Evolutionary conservation across 2,888 invertebrate genomes (phyloP).

Genomic region (Chymomyza fuscimana): DNA sequence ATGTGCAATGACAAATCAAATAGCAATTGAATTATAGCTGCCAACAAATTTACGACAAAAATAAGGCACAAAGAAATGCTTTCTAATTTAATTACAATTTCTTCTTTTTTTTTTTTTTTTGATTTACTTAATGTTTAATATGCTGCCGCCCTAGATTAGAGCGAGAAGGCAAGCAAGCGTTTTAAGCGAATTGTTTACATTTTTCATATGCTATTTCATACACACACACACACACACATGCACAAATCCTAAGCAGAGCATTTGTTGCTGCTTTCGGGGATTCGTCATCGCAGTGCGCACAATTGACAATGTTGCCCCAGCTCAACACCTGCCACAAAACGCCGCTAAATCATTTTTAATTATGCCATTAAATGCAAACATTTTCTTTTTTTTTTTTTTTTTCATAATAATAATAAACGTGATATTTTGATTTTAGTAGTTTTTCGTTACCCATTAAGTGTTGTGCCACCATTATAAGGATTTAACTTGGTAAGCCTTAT

Average conservation of each 20-base stretch:
- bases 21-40: conserved; percentile 32
- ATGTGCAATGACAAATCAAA: conserved; percentile 5
- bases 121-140: background rate
- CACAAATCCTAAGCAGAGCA: too few species aligned
- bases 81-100: conserved; percentile 51
- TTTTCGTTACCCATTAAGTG: conserved; percentile 1
- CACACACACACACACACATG: background rate
- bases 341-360: conserved; percentile 7
- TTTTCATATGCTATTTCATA: conserved; percentile 2
- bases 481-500: background rate
- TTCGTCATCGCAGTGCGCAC: conserved; percentile 41
- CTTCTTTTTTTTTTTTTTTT: background rate
- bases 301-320: conserved; percentile 36
- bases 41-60: conserved; percentile 33
- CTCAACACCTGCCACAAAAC: conserved; percentile 55
- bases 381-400: background rate
- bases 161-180: conserved; percentile 35
- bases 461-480: background rate
- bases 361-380: background rate
- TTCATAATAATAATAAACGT: background rate
- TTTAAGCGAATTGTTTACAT: conserved; percentile 33
- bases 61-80: conserved; percentile 30
- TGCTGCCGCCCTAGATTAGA: conserved; percentile 17
- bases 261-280: conserved; percentile 8
- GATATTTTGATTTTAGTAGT: background rate